Evolutionary conservation across 2,113 vertebrate species (phyloP).

Genomic region (Phoxinus phoxinus): DNA sequence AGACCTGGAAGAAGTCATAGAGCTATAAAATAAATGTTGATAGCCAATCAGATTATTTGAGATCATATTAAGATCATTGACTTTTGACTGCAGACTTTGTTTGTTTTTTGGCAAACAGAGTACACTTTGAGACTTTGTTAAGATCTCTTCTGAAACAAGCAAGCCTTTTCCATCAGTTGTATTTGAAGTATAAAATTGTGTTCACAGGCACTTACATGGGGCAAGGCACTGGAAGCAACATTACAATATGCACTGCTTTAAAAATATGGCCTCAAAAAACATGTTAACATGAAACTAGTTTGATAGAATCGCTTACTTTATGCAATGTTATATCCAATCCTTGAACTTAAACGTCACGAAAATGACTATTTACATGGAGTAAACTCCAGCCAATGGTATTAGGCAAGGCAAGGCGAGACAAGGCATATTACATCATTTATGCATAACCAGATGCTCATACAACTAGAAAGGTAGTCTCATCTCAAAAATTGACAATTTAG

Average conservation of each 20-base stretch:
- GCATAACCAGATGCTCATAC: not conserved
- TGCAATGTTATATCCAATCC: not conserved
- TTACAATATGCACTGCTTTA: not conserved
- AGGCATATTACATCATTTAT: not conserved
- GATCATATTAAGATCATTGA: not conserved
- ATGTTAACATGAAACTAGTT: not conserved
- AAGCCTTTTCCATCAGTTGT: not conserved
- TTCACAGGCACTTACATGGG: not conserved
- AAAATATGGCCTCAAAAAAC: too few species aligned
- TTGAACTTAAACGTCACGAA: not conserved
- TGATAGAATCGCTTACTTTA: not conserved
- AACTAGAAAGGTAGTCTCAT: not conserved
- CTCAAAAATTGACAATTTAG: not conserved
- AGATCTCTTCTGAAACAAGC: not conserved
- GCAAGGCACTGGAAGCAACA: not conserved
- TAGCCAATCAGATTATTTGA: not conserved
- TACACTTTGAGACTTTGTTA: not conserved
- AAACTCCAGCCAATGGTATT: not conserved
- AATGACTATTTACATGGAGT: not conserved
- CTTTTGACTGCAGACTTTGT: not conserved
- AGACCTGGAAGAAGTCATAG: not conserved
- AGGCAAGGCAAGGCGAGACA: too few species aligned
- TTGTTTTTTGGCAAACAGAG: too few species aligned
- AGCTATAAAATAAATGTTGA: not conserved
- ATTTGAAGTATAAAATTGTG: not conserved